phyloP scores from a whole-genome alignment of 2,888 invertebrate genomes.

The Trichopria drosophilae region DNA sequence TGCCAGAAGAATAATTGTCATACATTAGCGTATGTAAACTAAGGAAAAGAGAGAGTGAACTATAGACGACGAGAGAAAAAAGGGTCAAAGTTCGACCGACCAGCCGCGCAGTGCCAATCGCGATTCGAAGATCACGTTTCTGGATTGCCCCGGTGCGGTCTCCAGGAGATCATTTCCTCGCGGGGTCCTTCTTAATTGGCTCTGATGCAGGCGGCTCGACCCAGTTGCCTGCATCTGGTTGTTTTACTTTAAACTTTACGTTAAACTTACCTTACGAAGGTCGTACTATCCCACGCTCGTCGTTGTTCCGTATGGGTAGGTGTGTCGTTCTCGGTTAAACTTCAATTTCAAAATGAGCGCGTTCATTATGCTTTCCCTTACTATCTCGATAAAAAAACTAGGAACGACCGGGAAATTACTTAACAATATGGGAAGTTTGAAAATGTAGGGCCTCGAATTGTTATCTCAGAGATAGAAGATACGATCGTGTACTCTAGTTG shows the following conservation, averaged over 20 bases:
- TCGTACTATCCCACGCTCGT: constrained; percentile 41
- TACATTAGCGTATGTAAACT: too few species aligned
- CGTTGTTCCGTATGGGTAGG: constrained; percentile 28
- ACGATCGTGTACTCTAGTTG: too few species aligned
- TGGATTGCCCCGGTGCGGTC: constrained; percentile 31
- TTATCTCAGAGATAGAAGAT: too few species aligned
- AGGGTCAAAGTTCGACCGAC: too few species aligned
- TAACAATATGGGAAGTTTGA: too few species aligned
- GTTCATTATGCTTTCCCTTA: too few species aligned
- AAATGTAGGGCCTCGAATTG: too few species aligned
- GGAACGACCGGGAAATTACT: too few species aligned
- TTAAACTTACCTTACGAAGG: constrained; percentile 39
- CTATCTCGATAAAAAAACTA: too few species aligned
- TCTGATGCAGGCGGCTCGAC: constrained; percentile 31
- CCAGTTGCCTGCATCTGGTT: constrained; percentile 39
- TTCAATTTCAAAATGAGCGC: constrained; percentile 3
- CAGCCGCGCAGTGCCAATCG: constrained; percentile 14
- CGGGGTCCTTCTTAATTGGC: constrained; percentile 41
- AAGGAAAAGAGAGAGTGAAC: too few species aligned
- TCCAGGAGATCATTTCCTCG: constrained; percentile 39
- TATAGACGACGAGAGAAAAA: too few species aligned
- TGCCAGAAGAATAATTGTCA: too few species aligned
- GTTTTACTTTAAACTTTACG: constrained; percentile 40
- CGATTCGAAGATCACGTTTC: constrained; percentile 40
- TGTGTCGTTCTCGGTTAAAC: neutral